Percentiles rank a stretch among this genome's conserved stretches.
Evolutionary conservation across 2,888 invertebrate genomes (phyloP).

Genomic region (Cosmopolites sordidus): DNA sequence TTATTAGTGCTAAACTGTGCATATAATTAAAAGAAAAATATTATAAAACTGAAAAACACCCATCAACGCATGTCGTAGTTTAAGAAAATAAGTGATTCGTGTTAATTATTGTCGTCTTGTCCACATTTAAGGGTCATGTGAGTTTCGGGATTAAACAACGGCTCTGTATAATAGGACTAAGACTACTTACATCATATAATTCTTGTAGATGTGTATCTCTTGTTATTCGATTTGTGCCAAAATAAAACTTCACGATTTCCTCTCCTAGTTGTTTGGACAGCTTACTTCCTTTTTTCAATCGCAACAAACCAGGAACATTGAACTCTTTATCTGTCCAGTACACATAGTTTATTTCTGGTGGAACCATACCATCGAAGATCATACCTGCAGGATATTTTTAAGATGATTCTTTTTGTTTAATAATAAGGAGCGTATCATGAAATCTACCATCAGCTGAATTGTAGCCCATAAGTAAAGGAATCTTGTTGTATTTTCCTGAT

Average conservation of each 20-base stretch:
- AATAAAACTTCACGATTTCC: constrained; percentile 39
- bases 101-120: no score
- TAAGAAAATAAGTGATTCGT: no score
- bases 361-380: constrained; percentile 22
- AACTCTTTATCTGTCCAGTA: constrained; percentile 31
- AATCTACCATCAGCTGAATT: constrained; percentile 42
- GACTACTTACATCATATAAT: constrained; percentile 22
- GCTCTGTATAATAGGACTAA: background rate
- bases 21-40: no score
- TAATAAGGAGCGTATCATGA: no score
- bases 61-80: no score
- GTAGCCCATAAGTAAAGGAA: constrained; percentile 44
- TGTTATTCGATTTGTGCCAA: constrained; percentile 25
- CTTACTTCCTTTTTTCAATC: constrained; percentile 32
- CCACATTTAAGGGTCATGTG: no score
- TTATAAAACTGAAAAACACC: no score
- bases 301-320: constrained; percentile 33
- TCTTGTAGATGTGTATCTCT: constrained; percentile 22
- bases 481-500: constrained; percentile 40
- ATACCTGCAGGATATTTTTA: constrained; percentile 21
- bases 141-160: background rate
- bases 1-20: no score
- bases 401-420: no score
- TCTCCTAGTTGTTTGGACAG: constrained; percentile 27
- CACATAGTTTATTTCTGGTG: constrained; percentile 18